Conservation (phyloP, 2,113 vertebrate species). For the Ascaphus truei region DNA sequence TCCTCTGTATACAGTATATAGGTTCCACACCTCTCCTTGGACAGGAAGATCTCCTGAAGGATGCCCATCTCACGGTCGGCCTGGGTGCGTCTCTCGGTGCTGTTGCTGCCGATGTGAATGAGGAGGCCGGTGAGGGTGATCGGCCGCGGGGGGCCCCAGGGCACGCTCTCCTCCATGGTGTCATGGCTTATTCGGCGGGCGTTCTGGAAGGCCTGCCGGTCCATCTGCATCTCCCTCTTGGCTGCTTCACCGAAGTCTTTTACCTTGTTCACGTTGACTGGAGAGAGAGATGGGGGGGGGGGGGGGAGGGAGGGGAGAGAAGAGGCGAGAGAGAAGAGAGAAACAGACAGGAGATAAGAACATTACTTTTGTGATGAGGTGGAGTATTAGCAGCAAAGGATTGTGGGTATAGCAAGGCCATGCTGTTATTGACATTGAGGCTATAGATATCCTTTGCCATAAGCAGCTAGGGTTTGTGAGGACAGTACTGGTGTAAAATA, state of each 20-base stretch:
- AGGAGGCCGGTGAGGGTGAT: slow-evolving; percentile 68
- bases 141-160: slow-evolving; percentile 75
- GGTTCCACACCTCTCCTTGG: slow-evolving; percentile 91
- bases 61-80: slow-evolving; percentile 89
- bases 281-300: background rate
- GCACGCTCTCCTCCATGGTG: slow-evolving; percentile 88
- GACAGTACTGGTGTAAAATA: no score
- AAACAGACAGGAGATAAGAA: no score
- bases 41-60: slow-evolving; percentile 91
- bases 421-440: no score
- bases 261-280: slow-evolving; percentile 95
- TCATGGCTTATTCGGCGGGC: slow-evolving; percentile 86
- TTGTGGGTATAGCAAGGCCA: no score
- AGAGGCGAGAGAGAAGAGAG: rapidly evolving
- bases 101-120: slow-evolving; percentile 72
- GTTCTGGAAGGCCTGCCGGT: slow-evolving; percentile 88
- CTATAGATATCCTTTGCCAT: no score
- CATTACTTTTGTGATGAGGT: no score
- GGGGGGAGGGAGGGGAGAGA: rapidly evolving
- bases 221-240: slow-evolving; percentile 88
- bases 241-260: slow-evolving; percentile 94
- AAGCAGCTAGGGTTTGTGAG: no score
- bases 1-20: no score
- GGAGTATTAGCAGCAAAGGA: no score
- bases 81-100: slow-evolving; percentile 81